Conservation (phyloP, 2,797 vertebrate genomes). For the Tangara arthus region DNA sequence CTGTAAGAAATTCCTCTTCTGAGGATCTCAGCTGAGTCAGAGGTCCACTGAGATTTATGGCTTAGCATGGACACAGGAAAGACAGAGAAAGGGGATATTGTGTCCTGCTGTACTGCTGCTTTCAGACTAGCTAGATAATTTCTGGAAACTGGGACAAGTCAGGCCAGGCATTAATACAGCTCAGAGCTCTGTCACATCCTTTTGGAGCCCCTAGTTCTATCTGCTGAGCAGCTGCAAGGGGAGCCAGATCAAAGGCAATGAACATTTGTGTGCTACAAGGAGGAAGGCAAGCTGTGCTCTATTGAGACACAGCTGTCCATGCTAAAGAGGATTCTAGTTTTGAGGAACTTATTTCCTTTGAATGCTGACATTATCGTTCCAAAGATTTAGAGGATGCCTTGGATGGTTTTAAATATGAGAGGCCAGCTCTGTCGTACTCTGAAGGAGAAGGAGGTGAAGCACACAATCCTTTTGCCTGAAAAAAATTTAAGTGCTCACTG, state of each 20-base stretch:
- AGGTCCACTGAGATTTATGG: background rate
- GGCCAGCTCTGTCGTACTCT: background rate
- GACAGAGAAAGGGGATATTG: background rate
- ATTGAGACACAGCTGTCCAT: background rate
- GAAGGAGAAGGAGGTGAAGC: background rate
- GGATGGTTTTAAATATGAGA: background rate
- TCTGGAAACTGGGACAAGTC: constrained; percentile 13
- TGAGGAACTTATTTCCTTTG: constrained; percentile 4
- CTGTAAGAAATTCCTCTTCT: background rate
- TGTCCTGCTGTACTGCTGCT: background rate
- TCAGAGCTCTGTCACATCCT: background rate
- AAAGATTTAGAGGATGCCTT: background rate
- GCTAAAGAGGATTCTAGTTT: background rate
- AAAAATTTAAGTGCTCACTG: background rate
- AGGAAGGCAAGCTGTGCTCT: rapidly evolving
- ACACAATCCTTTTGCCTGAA: background rate
- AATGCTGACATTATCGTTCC: background rate
- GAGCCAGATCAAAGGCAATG: constrained; percentile 14
- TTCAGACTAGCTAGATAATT: background rate
- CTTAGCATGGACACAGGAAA: background rate
- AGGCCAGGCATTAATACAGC: background rate
- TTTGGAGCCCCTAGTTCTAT: background rate
- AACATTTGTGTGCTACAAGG: background rate
- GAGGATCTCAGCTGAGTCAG: background rate
- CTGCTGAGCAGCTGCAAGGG: constrained; percentile 21